phyloP scores from a whole-genome alignment of 1,140 invertebrate species.

The Atta texana region DNA sequence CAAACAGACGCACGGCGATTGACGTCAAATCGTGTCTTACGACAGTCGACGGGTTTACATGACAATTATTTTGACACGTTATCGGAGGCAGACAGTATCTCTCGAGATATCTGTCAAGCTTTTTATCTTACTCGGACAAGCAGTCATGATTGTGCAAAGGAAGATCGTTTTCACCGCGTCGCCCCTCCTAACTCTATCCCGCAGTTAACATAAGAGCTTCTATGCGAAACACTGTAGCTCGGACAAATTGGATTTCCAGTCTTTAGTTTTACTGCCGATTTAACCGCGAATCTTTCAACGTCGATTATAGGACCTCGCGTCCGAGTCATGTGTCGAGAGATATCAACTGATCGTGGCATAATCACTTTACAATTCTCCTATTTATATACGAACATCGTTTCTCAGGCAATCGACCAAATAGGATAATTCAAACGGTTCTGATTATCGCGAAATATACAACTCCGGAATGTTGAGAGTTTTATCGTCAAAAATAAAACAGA shows the following conservation, averaged over 20 bases:
- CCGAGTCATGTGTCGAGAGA: background rate
- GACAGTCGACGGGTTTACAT: slow-evolving; percentile 68
- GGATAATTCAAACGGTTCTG: slow-evolving; percentile 6
- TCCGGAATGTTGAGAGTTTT: background rate
- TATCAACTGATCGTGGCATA: slow-evolving; percentile 1
- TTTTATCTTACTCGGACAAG: slow-evolving; percentile 52
- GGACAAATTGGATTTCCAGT: slow-evolving; percentile 3
- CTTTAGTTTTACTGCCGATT: slow-evolving; percentile 6
- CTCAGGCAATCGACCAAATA: background rate
- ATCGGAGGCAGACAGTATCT: slow-evolving; percentile 66
- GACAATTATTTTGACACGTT: slow-evolving; percentile 72
- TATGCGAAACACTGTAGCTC: background rate
- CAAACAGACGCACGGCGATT: slow-evolving; percentile 59
- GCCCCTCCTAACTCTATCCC: background rate
- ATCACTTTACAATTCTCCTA: slow-evolving; percentile 14
- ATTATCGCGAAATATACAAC: background rate
- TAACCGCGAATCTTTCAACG: background rate
- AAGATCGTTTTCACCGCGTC: slow-evolving; percentile 37
- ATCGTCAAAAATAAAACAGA: background rate
- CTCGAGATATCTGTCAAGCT: slow-evolving; percentile 66
- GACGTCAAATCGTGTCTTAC: slow-evolving; percentile 70
- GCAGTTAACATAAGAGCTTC: background rate
- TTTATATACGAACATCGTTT: background rate
- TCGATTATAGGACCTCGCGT: background rate
- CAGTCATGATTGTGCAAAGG: slow-evolving; percentile 1